Evolutionary conservation across 1,140 invertebrate species (phyloP).

Genomic region (Uloborus diversus): DNA sequence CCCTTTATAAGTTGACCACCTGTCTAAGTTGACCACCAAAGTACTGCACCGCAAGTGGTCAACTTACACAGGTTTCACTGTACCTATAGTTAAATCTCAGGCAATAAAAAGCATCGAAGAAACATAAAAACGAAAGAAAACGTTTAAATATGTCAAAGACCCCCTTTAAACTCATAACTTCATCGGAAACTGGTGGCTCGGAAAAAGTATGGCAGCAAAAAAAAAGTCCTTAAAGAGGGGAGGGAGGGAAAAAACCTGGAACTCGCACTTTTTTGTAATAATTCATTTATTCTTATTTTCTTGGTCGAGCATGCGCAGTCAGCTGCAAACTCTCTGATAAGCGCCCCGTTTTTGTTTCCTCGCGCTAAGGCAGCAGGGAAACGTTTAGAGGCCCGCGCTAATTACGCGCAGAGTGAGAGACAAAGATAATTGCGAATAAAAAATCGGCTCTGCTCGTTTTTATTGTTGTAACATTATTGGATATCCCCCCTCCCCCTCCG

Average conservation of each 20-base stretch:
- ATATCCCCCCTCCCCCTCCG: background rate
- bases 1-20: too few species aligned
- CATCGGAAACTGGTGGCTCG: slow-evolving; percentile 41
- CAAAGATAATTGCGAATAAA: background rate
- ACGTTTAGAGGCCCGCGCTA: slow-evolving; percentile 41
- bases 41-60: too few species aligned
- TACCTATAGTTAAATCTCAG: too few species aligned
- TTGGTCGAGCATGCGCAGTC: slow-evolving; percentile 20
- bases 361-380: slow-evolving; percentile 33
- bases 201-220: slow-evolving; percentile 17
- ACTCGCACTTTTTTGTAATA: slow-evolving; percentile 34
- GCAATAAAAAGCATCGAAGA: too few species aligned
- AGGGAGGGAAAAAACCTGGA: slow-evolving; percentile 2
- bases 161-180: slow-evolving; percentile 36
- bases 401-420: slow-evolving; percentile 10
- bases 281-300: slow-evolving; percentile 30
- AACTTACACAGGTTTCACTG: too few species aligned
- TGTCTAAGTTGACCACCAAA: too few species aligned
- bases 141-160: slow-evolving; percentile 3
- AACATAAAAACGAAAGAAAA: too few species aligned
- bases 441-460: too few species aligned
- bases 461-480: background rate
- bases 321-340: slow-evolving; percentile 28
- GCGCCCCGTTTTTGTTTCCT: slow-evolving; percentile 20
- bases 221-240: background rate